Evolutionary conservation across 2,113 vertebrate species (phyloP).

Genomic region (Rallus limicola): DNA sequence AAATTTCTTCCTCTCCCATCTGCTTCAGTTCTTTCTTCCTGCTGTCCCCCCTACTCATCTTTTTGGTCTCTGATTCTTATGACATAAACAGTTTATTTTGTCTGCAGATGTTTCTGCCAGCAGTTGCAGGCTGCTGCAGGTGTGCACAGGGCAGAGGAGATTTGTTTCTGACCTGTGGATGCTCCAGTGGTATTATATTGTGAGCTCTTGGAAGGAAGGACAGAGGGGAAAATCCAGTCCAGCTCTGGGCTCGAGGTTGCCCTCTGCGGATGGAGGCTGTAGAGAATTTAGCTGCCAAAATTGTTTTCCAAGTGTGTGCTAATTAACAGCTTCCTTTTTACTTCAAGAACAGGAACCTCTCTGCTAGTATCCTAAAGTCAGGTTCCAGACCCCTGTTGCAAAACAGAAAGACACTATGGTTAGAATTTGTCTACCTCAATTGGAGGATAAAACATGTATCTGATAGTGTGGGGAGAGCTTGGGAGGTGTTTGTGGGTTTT

Average conservation of each 20-base stretch:
- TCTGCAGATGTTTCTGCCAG: neutral
- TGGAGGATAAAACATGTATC: conserved; percentile 11
- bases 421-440: conserved; percentile 1
- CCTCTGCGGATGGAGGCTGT: neutral
- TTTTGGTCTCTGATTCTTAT: neutral
- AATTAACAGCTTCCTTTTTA: neutral
- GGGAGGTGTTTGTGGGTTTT: neutral
- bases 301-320: neutral
- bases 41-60: neutral
- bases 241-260: neutral
- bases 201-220: neutral
- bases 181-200: neutral
- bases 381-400: neutral
- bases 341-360: neutral
- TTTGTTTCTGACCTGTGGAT: neutral
- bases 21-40: neutral
- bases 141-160: neutral
- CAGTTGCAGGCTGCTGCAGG: neutral
- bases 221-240: neutral
- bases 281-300: neutral
- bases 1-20: neutral
- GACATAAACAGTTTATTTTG: neutral
- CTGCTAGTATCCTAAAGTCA: neutral
- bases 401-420: neutral
- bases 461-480: neutral